Evolutionary conservation across 2,888 invertebrate species (phyloP).

Genomic region (Calliopum simillimum): DNA sequence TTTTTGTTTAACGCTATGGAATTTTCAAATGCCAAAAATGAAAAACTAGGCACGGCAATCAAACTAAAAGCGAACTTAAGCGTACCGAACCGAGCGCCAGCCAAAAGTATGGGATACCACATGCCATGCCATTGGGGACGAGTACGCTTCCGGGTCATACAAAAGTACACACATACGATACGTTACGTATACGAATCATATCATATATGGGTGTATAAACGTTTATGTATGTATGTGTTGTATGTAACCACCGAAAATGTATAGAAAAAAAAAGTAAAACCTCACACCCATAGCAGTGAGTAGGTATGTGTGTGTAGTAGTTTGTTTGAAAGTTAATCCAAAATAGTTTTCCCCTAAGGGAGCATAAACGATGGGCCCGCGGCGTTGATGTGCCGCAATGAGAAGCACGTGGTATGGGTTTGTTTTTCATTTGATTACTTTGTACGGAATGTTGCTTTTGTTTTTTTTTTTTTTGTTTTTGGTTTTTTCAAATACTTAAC

Average conservation of each 20-base stretch:
- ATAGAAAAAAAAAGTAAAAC: neutral
- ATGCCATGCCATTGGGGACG: conserved; percentile 14
- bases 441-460: conserved; percentile 4
- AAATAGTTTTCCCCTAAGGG: conserved; percentile 34
- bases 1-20: neutral
- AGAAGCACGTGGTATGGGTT: conserved; percentile 19
- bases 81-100: neutral
- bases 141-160: conserved; percentile 15
- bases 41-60: conserved; percentile 62
- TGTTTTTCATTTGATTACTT: conserved; percentile 35
- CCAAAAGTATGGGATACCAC: neutral
- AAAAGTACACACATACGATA: conserved; percentile 8
- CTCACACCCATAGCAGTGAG: neutral
- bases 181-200: neutral
- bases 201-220: neutral
- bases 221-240: neutral
- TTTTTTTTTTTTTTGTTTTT: too few species aligned
- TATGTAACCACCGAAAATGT: neutral
- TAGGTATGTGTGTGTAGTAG: neutral
- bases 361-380: conserved; percentile 24
- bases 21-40: conserved; percentile 22
- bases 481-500: too few species aligned
- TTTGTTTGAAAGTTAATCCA: conserved; percentile 35
- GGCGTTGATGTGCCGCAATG: neutral
- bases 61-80: conserved; percentile 56